Evolutionary conservation across 2,888 invertebrate species (phyloP), one percentile per base, ranked within the genome.

Genomic region (Drosophila neutralis): DNA sequence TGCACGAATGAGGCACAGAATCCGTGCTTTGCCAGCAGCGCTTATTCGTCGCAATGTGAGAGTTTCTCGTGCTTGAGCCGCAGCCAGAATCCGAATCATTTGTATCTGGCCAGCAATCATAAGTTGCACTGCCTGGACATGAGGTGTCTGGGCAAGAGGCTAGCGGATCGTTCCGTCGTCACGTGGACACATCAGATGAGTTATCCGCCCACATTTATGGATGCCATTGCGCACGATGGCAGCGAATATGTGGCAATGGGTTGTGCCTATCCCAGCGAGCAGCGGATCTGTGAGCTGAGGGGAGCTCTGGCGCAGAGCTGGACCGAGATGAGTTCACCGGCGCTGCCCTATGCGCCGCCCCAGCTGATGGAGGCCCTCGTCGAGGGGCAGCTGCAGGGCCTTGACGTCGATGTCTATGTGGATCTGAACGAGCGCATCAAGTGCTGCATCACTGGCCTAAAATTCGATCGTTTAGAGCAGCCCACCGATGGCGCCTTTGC

Each of bases 151-250:
- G 76, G 87, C 11, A 79, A 80, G 49, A 77, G 84, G 40, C 57
- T 89, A 7, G 61, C 84, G 0, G 77, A 82, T 53, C 85, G 85
- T 1, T 13, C 85, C 0, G 76, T 92, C 0, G 79, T 89, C 24
- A 81, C 87, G 7, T 93, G 92, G 92, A 87, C 90, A 2, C 93
- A 93, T 80, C 92, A 92, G 68, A 81, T 93, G 88, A 75, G 60
- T 21, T 85, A 82, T 62, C 73, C 87, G 3, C 93, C 93, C 4
- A 66, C 85, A 0, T 89, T 92, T 57, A 73, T 93, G 68, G 89
- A 90, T 35, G 78, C 87, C 2, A 77, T 65, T 21, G 75, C 70
- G 0, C 35, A 74, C 13, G 75, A 83, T 0, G 81, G 86, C 64
- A 74, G 52, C 7, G 93, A 93, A 59, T 87, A 83, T 59, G 73